Percentiles rank a stretch among this genome's conserved stretches.
These are phyloP conservation scores for Enteromius viviparus DNA, from an alignment of 2,797 vertebrate species.

Conservation along the genomic window DNA sequence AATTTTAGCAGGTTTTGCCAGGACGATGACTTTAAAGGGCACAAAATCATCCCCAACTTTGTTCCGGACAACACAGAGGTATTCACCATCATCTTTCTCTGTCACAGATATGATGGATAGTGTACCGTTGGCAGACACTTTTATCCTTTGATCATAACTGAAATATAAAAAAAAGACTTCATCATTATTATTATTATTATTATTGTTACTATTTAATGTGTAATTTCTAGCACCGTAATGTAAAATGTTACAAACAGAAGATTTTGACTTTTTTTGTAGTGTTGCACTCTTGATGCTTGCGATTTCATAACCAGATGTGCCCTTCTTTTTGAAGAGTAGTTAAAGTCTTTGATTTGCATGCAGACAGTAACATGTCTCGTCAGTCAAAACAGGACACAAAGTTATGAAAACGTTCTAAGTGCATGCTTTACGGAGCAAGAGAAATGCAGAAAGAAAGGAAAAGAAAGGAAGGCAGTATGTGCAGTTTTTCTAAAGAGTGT, in stretches of 20 bases:
- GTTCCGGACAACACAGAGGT: conserved; percentile 90
- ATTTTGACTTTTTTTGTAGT: neutral
- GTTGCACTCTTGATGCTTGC: neutral
- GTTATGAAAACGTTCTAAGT: neutral
- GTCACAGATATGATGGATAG: conserved; percentile 82
- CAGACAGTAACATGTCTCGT: neutral
- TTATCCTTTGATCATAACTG: conserved; percentile 85
- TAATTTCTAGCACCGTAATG: neutral
- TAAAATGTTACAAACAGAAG: neutral
- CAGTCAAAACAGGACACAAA: neutral
- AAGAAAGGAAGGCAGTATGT: neutral
- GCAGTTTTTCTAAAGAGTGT: neutral
- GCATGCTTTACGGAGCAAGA: neutral
- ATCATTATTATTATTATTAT: neutral
- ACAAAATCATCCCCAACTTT: conserved; percentile 88
- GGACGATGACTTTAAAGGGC: conserved; percentile 81
- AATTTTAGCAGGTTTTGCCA: conserved; percentile 89
- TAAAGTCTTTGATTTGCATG: conserved; percentile 6
- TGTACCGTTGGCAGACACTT: conserved; percentile 85
- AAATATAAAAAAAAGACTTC: conserved; percentile 39
- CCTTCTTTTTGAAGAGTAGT: neutral
- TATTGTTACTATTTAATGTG: neutral
- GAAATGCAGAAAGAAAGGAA: neutral
- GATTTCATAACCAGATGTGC: neutral
- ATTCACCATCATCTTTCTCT: conserved; percentile 87